These are phyloP conservation scores for Sapayoa aenigma DNA, from an alignment of 2,113 vertebrate genomes.

Conservation along the genomic window DNA sequence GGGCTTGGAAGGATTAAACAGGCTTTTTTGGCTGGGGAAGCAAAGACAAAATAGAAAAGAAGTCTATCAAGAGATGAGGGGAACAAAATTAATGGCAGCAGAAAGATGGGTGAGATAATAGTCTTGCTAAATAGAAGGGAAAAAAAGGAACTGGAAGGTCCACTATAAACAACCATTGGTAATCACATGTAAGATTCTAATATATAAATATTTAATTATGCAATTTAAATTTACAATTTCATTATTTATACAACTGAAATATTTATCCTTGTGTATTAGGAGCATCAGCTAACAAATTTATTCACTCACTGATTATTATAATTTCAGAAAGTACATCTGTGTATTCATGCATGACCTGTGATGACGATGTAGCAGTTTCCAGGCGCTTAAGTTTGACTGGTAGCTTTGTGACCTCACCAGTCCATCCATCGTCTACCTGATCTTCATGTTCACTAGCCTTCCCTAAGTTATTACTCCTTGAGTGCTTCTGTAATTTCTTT, in stretches of 20 bases:
- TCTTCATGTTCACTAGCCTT: not conserved
- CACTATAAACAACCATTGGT: not conserved
- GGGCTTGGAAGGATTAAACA: not conserved
- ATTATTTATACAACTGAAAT: not conserved
- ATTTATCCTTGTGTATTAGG: not conserved
- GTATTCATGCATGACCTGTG: not conserved
- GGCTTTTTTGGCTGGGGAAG: not conserved
- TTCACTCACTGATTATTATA: not conserved
- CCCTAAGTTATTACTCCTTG: not conserved
- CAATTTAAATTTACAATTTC: not conserved
- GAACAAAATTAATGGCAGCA: not conserved
- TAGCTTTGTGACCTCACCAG: not conserved
- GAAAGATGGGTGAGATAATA: not conserved
- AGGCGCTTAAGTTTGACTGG: not conserved
- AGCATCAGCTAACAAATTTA: not conserved
- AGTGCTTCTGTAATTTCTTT: not conserved
- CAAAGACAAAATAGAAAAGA: not conserved
- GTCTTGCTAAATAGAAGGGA: not conserved
- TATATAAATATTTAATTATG: not conserved
- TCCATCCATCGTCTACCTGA: not conserved
- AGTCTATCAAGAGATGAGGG: not conserved
- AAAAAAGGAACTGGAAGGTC: not conserved
- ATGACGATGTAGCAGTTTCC: not conserved
- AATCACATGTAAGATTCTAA: not conserved
- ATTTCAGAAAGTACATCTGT: not conserved